Evolutionary conservation across 1,140 invertebrate genomes (phyloP).

Genomic region (Drosophila ananassae): DNA sequence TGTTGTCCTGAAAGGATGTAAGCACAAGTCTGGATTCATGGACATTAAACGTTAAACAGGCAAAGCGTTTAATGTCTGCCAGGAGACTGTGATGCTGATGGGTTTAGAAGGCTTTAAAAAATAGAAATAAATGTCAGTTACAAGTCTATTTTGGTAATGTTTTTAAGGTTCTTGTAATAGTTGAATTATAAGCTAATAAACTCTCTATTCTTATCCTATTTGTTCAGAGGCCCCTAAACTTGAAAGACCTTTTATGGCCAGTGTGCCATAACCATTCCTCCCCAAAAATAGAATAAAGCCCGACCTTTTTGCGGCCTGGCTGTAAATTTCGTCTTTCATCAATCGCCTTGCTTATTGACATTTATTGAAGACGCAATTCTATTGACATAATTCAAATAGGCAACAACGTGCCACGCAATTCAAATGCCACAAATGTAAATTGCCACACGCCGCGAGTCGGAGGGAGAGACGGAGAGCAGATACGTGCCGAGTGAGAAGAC

Average conservation of each 20-base stretch:
- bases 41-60: slow-evolving; percentile 50
- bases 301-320: slow-evolving; percentile 18
- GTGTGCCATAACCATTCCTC: not conserved
- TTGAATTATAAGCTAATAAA: no score
- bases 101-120: slow-evolving; percentile 7
- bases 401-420: slow-evolving; percentile 77
- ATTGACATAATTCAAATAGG: slow-evolving; percentile 80
- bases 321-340: slow-evolving; percentile 41
- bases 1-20: slow-evolving; percentile 35
- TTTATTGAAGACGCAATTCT: slow-evolving; percentile 75
- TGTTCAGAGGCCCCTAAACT: not conserved
- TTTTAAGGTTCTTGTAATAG: no score
- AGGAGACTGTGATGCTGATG: slow-evolving; percentile 26
- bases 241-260: not conserved
- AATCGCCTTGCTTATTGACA: slow-evolving; percentile 52
- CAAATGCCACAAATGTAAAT: slow-evolving; percentile 76
- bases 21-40: slow-evolving; percentile 26
- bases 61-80: slow-evolving; percentile 22
- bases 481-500: slow-evolving; percentile 57
- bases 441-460: slow-evolving; percentile 25
- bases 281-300: not conserved
- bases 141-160: no score
- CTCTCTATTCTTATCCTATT: no score
- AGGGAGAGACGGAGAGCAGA: not conserved
- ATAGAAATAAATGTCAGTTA: not conserved